Evolutionary conservation across 2,113 vertebrate genomes (phyloP).

Genomic region (Pterocles burchelli): DNA sequence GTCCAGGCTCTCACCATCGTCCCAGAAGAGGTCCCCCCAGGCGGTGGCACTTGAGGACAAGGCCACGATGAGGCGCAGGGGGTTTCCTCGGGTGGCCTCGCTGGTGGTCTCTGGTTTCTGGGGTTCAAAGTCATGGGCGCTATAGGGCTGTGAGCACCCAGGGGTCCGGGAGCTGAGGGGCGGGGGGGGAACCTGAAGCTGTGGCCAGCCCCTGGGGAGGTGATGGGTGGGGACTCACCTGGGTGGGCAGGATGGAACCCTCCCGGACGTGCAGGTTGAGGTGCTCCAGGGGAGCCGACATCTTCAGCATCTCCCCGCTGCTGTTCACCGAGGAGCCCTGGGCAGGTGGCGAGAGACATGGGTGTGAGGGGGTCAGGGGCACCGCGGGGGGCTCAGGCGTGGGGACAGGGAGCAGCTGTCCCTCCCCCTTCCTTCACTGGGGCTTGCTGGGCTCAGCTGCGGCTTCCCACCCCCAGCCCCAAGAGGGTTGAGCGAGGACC

Average conservation of each 20-base stretch:
- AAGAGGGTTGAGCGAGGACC: background rate
- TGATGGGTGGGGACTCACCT: constrained; percentile 63
- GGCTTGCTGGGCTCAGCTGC: background rate
- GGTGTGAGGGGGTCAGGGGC: background rate
- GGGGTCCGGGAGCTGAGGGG: background rate
- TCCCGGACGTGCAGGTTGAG: constrained; percentile 87
- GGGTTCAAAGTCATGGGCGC: background rate
- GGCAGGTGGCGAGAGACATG: accelerated
- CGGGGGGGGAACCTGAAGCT: accelerated
- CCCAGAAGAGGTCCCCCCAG: constrained; percentile 87
- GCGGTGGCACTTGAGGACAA: constrained; percentile 73
- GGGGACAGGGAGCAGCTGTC: background rate
- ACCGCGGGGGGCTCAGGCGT: accelerated
- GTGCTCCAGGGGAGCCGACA: constrained; percentile 82
- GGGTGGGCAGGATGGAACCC: constrained; percentile 81
- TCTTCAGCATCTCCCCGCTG: constrained; percentile 78
- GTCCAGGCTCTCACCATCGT: constrained; percentile 83
- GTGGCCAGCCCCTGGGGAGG: background rate
- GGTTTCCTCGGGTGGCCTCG: constrained; percentile 76
- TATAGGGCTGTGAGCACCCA: background rate
- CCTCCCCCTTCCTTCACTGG: background rate
- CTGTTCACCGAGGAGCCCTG: constrained; percentile 81
- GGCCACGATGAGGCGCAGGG: constrained; percentile 76
- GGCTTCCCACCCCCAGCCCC: background rate
- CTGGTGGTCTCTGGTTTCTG: constrained; percentile 82